A percentile compares a stretch with the other conserved stretches of the same genome.
Evolutionary conservation across 2,113 vertebrate species (phyloP).

Genomic region (Aplodontia rufa): DNA sequence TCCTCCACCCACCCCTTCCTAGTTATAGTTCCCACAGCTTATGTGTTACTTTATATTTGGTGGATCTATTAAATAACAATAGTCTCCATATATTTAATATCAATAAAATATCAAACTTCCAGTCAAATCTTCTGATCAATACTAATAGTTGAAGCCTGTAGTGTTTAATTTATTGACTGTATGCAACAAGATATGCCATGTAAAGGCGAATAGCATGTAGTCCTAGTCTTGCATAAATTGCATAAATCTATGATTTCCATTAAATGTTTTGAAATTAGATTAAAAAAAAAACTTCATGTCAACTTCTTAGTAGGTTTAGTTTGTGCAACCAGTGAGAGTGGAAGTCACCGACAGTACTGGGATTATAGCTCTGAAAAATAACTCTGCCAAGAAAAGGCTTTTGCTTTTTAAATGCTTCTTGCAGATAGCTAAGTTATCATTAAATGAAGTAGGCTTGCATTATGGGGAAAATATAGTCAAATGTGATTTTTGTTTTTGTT

Average conservation of each 20-base stretch:
- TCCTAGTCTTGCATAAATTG: background rate
- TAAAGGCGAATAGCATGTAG: background rate
- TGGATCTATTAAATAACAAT: no score
- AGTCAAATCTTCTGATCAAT: background rate
- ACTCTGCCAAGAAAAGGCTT: background rate
- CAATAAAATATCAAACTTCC: background rate
- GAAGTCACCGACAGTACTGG: background rate
- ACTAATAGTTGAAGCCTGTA: background rate
- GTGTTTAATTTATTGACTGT: background rate
- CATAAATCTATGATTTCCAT: background rate
- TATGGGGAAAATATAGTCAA: background rate
- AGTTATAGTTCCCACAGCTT: no score
- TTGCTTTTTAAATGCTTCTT: background rate
- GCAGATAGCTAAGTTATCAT: background rate
- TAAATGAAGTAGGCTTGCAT: constrained; percentile 3
- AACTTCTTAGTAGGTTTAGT: background rate
- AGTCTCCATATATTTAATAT: background rate
- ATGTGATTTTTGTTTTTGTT: background rate
- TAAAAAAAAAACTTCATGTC: background rate
- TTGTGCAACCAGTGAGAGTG: background rate
- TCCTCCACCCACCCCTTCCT: no score
- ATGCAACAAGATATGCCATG: background rate
- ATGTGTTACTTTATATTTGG: no score
- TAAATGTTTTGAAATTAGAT: constrained; percentile 7
- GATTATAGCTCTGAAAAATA: background rate